A percentile compares a stretch with the other conserved stretches of the same genome.
Evolutionary conservation across 2,888 invertebrate genomes (phyloP).

Genomic region (Lomographa bimaculata): DNA sequence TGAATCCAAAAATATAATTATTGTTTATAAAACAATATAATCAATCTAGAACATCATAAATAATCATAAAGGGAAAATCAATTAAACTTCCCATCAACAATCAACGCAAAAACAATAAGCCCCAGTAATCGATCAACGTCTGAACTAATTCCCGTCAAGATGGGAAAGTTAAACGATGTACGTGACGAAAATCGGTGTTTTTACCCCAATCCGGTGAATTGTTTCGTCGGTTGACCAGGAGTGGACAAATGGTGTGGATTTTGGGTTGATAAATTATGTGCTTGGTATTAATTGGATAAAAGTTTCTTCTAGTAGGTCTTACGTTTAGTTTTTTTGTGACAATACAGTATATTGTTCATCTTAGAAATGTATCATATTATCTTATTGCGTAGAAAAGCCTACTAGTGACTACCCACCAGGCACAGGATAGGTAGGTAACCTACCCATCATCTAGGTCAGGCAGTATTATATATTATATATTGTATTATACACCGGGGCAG

Average conservation of each 20-base stretch:
- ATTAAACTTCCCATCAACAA: slow-evolving; percentile 6
- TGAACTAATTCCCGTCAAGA: slow-evolving; percentile 39
- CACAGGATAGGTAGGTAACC: no score
- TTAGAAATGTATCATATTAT: no score
- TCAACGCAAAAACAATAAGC: slow-evolving; percentile 21
- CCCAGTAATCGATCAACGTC: slow-evolving; percentile 39
- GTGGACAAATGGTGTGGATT: slow-evolving; percentile 35
- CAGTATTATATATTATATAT: no score
- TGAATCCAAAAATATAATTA: no score
- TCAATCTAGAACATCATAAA: no score
- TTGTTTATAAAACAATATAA: no score
- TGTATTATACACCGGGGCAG: no score
- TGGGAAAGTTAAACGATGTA: slow-evolving; percentile 41
- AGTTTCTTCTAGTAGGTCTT: neutral
- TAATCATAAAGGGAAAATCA: neutral
- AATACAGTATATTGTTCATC: no score
- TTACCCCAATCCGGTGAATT: slow-evolving; percentile 35
- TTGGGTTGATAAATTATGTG: slow-evolving; percentile 5
- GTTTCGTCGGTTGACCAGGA: no score
- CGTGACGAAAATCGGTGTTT: slow-evolving; percentile 41
- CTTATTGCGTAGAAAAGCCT: no score
- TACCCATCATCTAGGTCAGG: no score
- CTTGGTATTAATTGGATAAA: neutral
- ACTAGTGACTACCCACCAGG: no score
- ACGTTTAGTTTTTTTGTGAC: neutral